Evolutionary conservation across 2,113 vertebrate genomes (phyloP).

Genomic region (Odocoileus hemionus): DNA sequence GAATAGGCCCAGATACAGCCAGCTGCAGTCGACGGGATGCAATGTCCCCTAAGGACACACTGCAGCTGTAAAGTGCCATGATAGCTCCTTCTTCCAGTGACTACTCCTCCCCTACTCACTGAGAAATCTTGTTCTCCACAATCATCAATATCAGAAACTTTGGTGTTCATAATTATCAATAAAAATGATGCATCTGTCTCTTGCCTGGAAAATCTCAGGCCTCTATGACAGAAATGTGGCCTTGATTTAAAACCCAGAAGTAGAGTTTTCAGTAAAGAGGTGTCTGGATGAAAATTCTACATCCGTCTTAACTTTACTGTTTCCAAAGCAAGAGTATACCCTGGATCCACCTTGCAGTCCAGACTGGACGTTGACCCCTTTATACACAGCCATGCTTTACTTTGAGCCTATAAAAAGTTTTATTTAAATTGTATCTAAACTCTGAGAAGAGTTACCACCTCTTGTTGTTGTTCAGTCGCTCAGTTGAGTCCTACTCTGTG

Average conservation of each 20-base stretch:
- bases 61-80: conserved; percentile 54
- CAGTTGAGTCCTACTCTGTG: background rate
- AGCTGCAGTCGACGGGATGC: conserved; percentile 57
- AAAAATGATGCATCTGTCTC: background rate
- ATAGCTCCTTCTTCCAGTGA: conserved; percentile 30
- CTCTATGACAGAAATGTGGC: background rate
- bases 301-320: background rate
- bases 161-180: conserved; percentile 1
- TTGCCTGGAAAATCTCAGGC: background rate
- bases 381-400: background rate
- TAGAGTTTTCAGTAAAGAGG: background rate
- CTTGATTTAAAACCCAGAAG: background rate
- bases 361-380: background rate
- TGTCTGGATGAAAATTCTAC: background rate
- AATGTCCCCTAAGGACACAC: conserved; percentile 56
- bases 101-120: conserved; percentile 38
- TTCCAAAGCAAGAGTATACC: background rate
- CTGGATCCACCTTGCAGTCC: background rate
- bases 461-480: background rate
- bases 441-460: background rate
- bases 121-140: conserved; percentile 39
- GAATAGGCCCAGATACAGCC: conserved; percentile 51
- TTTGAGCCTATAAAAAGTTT: background rate
- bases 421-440: background rate
- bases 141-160: conserved; percentile 25